phyloP scores from a whole-genome alignment of 2,113 vertebrate species.

The Prionailurus viverrinus region DNA sequence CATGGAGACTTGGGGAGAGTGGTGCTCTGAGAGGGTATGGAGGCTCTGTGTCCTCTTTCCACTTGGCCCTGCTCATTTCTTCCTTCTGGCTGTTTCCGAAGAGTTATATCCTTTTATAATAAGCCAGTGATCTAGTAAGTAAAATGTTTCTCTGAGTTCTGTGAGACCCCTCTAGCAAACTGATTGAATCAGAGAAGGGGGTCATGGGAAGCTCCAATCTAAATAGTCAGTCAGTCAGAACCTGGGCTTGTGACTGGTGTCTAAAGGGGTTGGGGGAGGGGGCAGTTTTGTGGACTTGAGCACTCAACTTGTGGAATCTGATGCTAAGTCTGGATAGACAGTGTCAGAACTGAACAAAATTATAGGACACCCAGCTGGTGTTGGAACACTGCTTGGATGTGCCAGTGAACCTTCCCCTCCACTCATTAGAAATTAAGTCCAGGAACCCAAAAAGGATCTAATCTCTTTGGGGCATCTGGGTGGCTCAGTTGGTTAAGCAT shows the following conservation, averaged over 20 bases:
- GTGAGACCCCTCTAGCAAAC: neutral
- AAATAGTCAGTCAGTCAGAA: neutral
- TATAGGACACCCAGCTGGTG: neutral
- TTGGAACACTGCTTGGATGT: neutral
- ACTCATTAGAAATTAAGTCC: no score
- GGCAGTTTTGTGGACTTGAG: neutral
- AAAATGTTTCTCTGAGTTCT: neutral
- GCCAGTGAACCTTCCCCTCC: neutral
- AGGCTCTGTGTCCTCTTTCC: neutral
- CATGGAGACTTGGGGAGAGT: neutral
- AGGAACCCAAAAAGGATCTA: no score
- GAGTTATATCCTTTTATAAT: neutral
- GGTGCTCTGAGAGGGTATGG: neutral
- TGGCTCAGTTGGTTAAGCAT: no score
- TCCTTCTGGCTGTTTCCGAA: no score
- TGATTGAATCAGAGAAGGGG: neutral
- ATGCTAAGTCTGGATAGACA: neutral
- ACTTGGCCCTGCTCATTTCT: neutral
- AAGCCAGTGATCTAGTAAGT: neutral
- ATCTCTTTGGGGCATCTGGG: no score
- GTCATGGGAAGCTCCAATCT: neutral
- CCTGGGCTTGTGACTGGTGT: neutral
- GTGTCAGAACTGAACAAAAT: neutral
- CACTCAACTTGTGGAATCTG: neutral
- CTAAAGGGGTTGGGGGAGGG: fast-evolving